These are phyloP conservation scores for Petrocephalus zakoni DNA, from an alignment of 2,113 vertebrate genomes.

Conservation along the genomic window DNA sequence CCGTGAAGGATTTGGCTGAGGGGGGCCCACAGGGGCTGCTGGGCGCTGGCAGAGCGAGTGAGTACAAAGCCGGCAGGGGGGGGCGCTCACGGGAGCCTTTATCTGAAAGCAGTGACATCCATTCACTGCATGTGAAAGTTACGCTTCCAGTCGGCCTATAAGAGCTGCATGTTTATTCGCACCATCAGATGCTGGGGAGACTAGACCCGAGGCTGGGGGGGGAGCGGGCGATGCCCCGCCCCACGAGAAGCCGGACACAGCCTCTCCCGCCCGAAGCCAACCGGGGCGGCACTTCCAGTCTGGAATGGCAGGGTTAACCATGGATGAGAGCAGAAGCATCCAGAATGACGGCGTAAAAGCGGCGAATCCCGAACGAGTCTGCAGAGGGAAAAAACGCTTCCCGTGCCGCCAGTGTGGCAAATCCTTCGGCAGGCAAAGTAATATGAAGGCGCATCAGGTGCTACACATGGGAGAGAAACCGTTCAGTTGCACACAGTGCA, in stretches of 20 bases:
- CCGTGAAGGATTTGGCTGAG: not conserved
- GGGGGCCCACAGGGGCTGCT: not conserved
- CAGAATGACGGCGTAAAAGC: not conserved
- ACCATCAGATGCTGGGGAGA: not conserved
- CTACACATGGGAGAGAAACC: slow-evolving; percentile 16
- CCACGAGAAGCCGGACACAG: not conserved
- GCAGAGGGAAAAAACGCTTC: not conserved
- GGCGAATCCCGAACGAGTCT: not conserved
- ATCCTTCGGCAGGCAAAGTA: slow-evolving; percentile 15
- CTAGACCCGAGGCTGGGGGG: not conserved
- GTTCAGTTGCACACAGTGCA: slow-evolving; percentile 22
- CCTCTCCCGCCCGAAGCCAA: not conserved
- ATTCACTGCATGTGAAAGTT: not conserved
- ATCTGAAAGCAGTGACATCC: not conserved
- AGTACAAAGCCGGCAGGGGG: not conserved
- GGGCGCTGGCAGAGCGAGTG: not conserved
- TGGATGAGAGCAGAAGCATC: not conserved
- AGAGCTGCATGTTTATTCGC: not conserved
- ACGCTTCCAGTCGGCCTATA: not conserved
- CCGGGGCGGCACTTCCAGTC: not conserved
- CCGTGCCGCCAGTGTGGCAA: slow-evolving; percentile 17
- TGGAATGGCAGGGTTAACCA: not conserved
- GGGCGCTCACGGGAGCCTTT: not conserved
- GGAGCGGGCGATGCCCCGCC: not conserved
- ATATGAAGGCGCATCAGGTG: not conserved